Conservation (phyloP, 1,140 invertebrate genomes). For the Plutomurus gul region DNA sequence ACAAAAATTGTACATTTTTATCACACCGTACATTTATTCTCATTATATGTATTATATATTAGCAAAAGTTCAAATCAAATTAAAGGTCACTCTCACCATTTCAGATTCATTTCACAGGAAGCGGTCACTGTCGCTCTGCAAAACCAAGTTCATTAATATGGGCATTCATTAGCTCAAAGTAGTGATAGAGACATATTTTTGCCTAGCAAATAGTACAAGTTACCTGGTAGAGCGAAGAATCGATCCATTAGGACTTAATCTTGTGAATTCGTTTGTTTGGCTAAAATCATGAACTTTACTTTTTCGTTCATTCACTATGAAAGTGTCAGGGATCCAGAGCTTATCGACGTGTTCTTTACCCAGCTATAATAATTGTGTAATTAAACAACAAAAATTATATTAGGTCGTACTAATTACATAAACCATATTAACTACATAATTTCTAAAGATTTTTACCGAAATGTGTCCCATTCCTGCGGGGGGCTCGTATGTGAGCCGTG, state of each 20-base stretch:
- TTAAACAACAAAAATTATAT: background rate
- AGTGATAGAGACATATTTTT: background rate
- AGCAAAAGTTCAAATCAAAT: background rate
- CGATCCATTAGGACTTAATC: conserved; percentile 35
- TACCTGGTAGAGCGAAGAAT: conserved; percentile 31
- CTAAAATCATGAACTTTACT: too few relatives aligned
- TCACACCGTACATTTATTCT: background rate
- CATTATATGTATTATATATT: background rate
- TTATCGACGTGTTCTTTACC: conserved; percentile 30
- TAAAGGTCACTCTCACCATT: conserved; percentile 17
- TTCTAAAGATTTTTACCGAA: conserved; percentile 17
- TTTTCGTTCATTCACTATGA: conserved; percentile 47
- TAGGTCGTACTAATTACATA: background rate
- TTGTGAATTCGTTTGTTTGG: conserved; percentile 12
- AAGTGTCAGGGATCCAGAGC: conserved; percentile 46
- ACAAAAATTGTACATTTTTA: background rate
- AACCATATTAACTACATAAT: background rate
- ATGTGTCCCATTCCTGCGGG: background rate
- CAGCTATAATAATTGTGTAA: conserved; percentile 8
- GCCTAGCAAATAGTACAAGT: background rate
- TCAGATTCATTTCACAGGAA: conserved; percentile 31
- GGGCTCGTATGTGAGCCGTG: conserved; percentile 29
- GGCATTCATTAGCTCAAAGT: background rate
- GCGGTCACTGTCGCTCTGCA: conserved; percentile 9
- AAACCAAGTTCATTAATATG: background rate